A percentile compares a stretch with the other conserved stretches of the same genome.
Evolutionary conservation across 2,888 invertebrate genomes (phyloP).

Genomic region (Tridacna crocea): DNA sequence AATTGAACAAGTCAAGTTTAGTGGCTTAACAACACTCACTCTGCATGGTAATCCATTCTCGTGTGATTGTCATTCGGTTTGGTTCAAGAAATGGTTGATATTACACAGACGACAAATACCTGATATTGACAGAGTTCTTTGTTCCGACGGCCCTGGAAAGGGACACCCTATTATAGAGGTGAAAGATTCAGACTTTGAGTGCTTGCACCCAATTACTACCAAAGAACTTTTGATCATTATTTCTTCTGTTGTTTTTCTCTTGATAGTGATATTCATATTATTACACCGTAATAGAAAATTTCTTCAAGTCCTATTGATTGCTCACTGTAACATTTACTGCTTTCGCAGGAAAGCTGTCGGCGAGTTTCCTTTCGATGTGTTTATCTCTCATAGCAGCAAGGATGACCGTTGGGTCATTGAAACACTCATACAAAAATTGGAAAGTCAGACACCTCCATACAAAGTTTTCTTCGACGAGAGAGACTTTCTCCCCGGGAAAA

Average conservation of each 20-base stretch:
- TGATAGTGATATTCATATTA: conserved; percentile 16
- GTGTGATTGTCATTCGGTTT: conserved; percentile 67
- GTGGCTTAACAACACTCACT: conserved; percentile 19
- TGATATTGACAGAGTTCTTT: conserved; percentile 32
- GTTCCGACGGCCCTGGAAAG: conserved; percentile 26
- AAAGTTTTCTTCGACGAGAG: conserved; percentile 39
- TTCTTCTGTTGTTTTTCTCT: background rate
- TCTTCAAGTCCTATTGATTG: conserved; percentile 39
- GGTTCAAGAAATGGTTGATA: conserved; percentile 67
- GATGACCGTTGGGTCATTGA: conserved; percentile 37
- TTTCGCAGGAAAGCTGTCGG: conserved; percentile 19
- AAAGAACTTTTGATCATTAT: conserved; percentile 11
- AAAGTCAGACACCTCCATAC: conserved; percentile 31
- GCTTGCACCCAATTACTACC: background rate
- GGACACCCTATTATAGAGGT: conserved; percentile 31
- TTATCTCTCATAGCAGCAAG: conserved; percentile 44
- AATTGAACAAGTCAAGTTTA: conserved; percentile 37
- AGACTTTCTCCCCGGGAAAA: conserved; percentile 38
- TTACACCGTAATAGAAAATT: background rate
- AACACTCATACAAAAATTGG: conserved; percentile 18
- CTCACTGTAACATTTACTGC: conserved; percentile 28
- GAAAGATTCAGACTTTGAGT: conserved; percentile 37
- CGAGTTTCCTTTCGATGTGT: conserved; percentile 39
- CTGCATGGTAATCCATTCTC: conserved; percentile 60
- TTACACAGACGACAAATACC: conserved; percentile 22